Conservation (phyloP, 1,140 invertebrate species). For the Rhopalosiphum maidis region DNA sequence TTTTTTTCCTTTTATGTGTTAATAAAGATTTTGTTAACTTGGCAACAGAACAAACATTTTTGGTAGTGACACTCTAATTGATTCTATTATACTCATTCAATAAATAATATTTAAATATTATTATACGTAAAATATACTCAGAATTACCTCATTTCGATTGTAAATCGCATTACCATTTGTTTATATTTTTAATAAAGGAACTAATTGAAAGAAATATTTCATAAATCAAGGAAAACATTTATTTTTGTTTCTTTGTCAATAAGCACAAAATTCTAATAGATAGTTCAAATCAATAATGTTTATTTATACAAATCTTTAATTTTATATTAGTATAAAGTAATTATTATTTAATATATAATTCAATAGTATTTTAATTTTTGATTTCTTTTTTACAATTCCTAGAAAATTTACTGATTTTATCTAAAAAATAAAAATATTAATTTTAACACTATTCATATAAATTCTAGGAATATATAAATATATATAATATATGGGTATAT, state of each 20-base stretch:
- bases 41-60: constrained; percentile 26
- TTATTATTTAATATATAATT: too few relatives aligned
- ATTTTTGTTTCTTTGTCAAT: too few relatives aligned
- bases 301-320: too few relatives aligned
- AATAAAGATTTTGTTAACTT: constrained; percentile 22
- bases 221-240: background rate
- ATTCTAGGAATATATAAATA: background rate
- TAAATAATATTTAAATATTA: constrained; percentile 5
- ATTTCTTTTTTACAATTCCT: too few relatives aligned
- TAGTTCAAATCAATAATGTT: too few relatives aligned
- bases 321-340: too few relatives aligned
- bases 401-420: too few relatives aligned
- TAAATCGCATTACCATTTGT: background rate
- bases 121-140: background rate
- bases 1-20: background rate
- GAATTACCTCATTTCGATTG: background rate
- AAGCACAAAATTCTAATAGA: too few relatives aligned
- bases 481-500: too few relatives aligned
- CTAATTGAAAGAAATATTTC: background rate
- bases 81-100: background rate
- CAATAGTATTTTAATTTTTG: too few relatives aligned
- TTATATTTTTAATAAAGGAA: background rate
- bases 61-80: background rate
- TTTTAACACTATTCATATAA: background rate
- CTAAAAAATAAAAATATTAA: background rate